A percentile compares a stretch with the other conserved stretches of the same genome.
Evolutionary conservation across 2,113 vertebrate genomes (phyloP).

Genomic region (Melanerpes aurifrons): DNA sequence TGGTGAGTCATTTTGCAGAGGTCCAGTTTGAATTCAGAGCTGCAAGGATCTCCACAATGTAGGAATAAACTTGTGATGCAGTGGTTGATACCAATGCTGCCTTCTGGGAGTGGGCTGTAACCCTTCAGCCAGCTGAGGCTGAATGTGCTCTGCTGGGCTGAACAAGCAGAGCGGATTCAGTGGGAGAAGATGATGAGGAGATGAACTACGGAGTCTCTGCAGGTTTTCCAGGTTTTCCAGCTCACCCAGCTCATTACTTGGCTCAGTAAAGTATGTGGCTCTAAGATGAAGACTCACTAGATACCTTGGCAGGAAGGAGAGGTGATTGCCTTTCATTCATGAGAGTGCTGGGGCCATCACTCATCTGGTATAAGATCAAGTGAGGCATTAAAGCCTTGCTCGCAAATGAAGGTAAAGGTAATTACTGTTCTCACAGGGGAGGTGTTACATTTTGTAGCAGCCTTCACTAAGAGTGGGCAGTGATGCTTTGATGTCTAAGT

Average conservation of each 20-base stretch:
- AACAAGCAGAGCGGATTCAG: not conserved
- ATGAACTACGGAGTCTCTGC: not conserved
- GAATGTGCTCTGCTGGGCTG: not conserved
- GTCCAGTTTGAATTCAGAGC: not conserved
- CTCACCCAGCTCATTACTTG: not conserved
- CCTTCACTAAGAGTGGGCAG: no score
- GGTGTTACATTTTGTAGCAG: no score
- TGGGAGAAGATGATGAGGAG: not conserved
- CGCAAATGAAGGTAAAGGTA: no score
- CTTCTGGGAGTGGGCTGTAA: not conserved
- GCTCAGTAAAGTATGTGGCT: not conserved
- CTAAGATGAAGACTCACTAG: not conserved
- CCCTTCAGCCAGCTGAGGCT: not conserved
- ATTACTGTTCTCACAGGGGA: no score
- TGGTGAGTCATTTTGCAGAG: not conserved
- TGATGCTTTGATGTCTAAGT: not conserved
- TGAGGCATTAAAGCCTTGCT: no score
- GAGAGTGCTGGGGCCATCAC: no score
- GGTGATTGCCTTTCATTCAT: no score
- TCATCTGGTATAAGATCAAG: no score
- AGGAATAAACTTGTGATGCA: not conserved
- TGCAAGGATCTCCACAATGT: not conserved
- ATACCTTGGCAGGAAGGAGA: no score
- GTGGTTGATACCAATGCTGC: not conserved
- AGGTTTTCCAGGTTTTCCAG: not conserved